Evolutionary conservation across 2,888 invertebrate species (phyloP), one percentile per base, ranked within the genome.

Genomic region (Cheilosia variabilis): DNA sequence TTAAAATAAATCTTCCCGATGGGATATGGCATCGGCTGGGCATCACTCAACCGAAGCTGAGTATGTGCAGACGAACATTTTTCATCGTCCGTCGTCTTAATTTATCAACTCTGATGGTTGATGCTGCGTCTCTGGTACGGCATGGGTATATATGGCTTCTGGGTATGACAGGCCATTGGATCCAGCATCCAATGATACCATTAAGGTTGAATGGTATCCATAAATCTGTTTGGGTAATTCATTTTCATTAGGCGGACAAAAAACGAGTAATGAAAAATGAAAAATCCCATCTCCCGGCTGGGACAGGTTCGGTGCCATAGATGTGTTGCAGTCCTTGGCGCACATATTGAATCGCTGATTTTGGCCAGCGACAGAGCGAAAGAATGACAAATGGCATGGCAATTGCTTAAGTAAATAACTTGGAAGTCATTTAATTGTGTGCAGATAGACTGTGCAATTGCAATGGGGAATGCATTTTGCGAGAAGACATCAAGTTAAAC

Each of bases 191-290:
- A 76, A 86, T 86, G 77, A 86, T 86, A 86, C 86, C 76, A 81
- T 86, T 81, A 66, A 72, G 63, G 81, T 81, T 81, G 81, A 86
- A 86, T 86, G 77, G 66, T 68, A 72, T 76, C 81, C 72, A 81
- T 86, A 86, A 86, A 86, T 86, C 86, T 60, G 68, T 77, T 86
- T 81, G 76, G 81, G 76, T 72, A 81, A 86, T 86, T 81, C 81
- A 86, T 86, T 86, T 86, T 86, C 81, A 86, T 86, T 86, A 86
- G 81, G 76, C 71, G 50, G 43, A 69, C 75, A 75, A 80, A 80
- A 69, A 71, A 52, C 22, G 13, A 45, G 17, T 7, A 47, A 69
- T 72, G 80, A 84, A 84, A 69, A 71, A 27, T 52, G 24, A 47
- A 47, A 47, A 47, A 69, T 80, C 75, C 27, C 75, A 58, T 62